Base-by-base conservation (phyloP, 2,888 invertebrate genomes). In the Parasteatoda lunata region DNA sequence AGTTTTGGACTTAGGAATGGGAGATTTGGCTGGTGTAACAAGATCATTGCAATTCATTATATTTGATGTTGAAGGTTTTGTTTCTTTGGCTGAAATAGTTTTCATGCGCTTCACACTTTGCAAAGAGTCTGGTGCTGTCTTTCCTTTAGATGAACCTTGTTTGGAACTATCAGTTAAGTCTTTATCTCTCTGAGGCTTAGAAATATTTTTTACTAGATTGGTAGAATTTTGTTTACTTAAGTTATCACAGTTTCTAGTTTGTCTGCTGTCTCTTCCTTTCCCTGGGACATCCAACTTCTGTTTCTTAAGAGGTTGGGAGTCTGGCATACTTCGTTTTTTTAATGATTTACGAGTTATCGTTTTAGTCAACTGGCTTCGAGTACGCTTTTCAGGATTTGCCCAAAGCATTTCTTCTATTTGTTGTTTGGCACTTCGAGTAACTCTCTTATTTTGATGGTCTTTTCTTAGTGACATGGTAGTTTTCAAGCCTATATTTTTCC, bases 351-450 rank as follows among this genome's bases (percentile, higher is more conserved):
- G 15, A 13, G 52, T 3, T 15, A 48, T 11, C 66, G n/a, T 66
- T 59, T 84, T 84, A 59, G 73, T 51, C n/a, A 7, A 69, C 45
- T 49, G 69, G 0, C 52, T 9, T 49, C 72, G 78, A 4, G 84
- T 15, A 66, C 54, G n/a, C 51, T 82, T 87, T 77, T 87, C 86
- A 13, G 86, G 81, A 59, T 87, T 81, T 59, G 86, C 51, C 86
- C 86, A 87, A 30, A 82, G 65, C 81, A 87, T 69, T 65, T 87
- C 86, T 77, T 87, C 81, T 47, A 82, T 81, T 30, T 82, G 82
- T 51, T 82, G 86, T 66, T 80, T 80, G 71, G 88, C 84, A 84
- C 88, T 88, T 7, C 88, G 80, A 48, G 88, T 88, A 13, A 88
- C 80, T 54, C 84, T 71, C 59, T 84, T 88, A 70, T 84, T 84